Base-by-base conservation (phyloP, 1,140 invertebrate species). In the Pseudoatta argentina region DNA sequence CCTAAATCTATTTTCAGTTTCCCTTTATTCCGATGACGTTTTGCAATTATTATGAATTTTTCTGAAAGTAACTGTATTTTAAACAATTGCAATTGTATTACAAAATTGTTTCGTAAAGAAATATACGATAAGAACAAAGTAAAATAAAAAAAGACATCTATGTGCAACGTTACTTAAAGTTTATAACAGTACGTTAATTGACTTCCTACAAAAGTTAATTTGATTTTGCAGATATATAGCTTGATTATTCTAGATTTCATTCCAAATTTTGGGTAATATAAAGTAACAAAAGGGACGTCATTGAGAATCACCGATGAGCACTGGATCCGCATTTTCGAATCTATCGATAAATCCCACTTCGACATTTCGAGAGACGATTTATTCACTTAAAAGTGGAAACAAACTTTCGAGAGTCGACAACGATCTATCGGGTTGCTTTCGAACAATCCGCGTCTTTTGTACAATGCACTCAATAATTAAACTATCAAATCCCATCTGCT, bases 381-480 rank as follows among this genome's bases (percentile, higher is more conserved):
- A 44, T 63, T 34, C 73, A 79, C 83, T 79, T 59, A 59, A 24
- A 48, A 18, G 39, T 48, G 34, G 63, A 79, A 66, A 16, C 48
- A 63, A 66, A 81, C 48, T 79, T 81, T 81, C 34, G 61, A 75
- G 71, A 79, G 53, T 27, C 53, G 34, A 64, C 24, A 81, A 66
- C 39, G 63, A 39, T 66, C 18, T 16, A 66, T 55, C 63, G 21
- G 0, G 8, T 44, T 44, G 30, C 48, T 44, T 79, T 57, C 51
- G 16, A 14, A 24, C 48, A 77, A 78, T 6, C 14, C 14, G 34
- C 24, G 44, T 66, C 61, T 12, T 75, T 75, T 30, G 21, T 79
- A 24, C 39, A 76, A 14, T 21, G n/a, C 24, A n/a, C 44, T 57
- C n/a, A 18, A 55, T 55, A 79, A 86, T 86, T 86, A 86, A 76